Base-by-base conservation (phyloP, 30 jellyfish, hydroid and myxozoan genomes). In the Hydractinia symbiolongicarpus region DNA sequence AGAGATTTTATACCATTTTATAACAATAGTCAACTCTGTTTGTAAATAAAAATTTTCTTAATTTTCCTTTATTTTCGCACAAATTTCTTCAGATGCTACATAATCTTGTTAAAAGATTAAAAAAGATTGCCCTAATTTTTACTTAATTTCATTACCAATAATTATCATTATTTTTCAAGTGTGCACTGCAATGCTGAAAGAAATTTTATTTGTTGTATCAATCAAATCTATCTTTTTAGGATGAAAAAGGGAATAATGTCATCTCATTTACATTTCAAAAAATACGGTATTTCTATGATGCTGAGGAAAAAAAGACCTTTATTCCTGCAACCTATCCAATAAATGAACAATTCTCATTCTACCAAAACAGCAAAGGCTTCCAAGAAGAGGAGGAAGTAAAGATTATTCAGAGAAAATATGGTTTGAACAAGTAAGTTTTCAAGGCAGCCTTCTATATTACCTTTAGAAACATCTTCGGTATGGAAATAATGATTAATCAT, bases 341-440 rank as follows among this genome's bases (percentile, higher is more conserved):
- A 53, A 84, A 88, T 72, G 95, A 87, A 76, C 82, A 92, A 14
- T 86, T 93, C 70, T 79, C 92, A 57, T 84, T 55, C 85, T 93
- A 93, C 72, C 99, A 93, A 84, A 90, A 88, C 61, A 69, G 97
- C 54, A 93, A 93, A 72, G 99, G 99, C 10, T 93, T 64, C 61
- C 84, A 66, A 61, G 95, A 88, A 54, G 99, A 93, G 78, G 89
- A 78, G 44, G 96, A 88, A 19, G 93, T 93, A 54, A 77, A 51
- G n/a, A 85, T 93, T 73, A 94, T 90, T 30, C 79, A 74, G 44
- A 79, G 87, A 19, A 84, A 84, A 71, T 93, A 86, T 84, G 96
- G 99, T 54, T 81, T 49, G 8, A 93, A 93, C 76, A 93, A 70
- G 99, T 88, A 75, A 14, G n/a, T 55, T 16, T n/a, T n/a, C n/a